Conservation (phyloP, 2,113 vertebrate species). For the Noctilio leporinus region DNA sequence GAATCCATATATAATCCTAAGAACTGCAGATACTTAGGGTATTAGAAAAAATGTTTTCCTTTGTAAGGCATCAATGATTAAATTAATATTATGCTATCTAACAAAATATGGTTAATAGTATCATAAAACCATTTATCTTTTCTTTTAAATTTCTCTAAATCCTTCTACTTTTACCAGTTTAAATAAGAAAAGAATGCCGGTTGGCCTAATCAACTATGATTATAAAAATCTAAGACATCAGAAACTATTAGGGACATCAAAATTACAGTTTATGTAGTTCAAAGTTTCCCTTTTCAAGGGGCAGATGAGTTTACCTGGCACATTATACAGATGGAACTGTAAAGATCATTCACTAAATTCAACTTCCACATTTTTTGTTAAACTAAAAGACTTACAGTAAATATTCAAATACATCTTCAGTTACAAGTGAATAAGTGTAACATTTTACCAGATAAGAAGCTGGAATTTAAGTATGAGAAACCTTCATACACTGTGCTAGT, state of each 20-base stretch:
- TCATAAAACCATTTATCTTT: conserved; percentile 49
- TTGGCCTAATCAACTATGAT: conserved; percentile 53
- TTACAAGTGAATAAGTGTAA: conserved; percentile 76
- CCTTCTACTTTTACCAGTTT: conserved; percentile 61
- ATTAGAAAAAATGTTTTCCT: conserved; percentile 67
- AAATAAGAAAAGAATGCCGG: conserved; percentile 38
- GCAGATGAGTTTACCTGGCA: conserved; percentile 70
- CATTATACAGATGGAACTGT: conserved; percentile 42
- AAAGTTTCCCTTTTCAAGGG: conserved; percentile 65
- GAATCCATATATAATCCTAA: conserved; percentile 61
- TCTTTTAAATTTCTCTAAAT: conserved; percentile 46
- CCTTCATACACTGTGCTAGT: conserved; percentile 71
- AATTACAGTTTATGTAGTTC: conserved; percentile 56
- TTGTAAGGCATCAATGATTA: conserved; percentile 77
- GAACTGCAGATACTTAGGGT: conserved; percentile 45
- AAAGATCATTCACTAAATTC: conserved; percentile 63
- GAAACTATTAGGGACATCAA: conserved; percentile 56
- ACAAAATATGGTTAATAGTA: conserved; percentile 43
- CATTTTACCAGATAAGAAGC: conserved; percentile 80
- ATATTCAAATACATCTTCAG: conserved; percentile 76
- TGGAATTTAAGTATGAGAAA: conserved; percentile 74
- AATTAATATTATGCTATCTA: conserved; percentile 61
- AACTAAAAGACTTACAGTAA: conserved; percentile 76
- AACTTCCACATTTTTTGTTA: conserved; percentile 79
- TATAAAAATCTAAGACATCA: conserved; percentile 73